These are phyloP conservation scores for Melanchra persicariae DNA, from an alignment of 2,888 invertebrate genomes.

Conservation along the genomic window DNA sequence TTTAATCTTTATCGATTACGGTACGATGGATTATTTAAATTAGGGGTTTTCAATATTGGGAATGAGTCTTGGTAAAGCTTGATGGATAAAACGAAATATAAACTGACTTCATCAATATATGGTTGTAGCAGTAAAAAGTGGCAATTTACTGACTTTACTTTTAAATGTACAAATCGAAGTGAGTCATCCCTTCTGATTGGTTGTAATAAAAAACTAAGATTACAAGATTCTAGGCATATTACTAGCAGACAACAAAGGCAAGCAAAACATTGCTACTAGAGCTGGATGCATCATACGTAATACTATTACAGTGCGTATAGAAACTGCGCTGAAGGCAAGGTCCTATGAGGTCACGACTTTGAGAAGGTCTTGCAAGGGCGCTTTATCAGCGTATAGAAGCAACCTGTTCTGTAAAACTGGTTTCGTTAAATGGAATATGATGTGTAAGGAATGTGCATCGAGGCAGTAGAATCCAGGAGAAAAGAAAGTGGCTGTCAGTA, in stretches of 20 bases:
- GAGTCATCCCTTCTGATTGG: background rate
- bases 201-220: background rate
- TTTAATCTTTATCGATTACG: slow-evolving; percentile 38
- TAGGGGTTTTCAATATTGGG: slow-evolving; percentile 17
- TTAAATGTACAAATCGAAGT: background rate
- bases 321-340: slow-evolving; percentile 81
- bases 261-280: slow-evolving; percentile 26
- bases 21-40: slow-evolving; percentile 45
- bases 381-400: slow-evolving; percentile 72
- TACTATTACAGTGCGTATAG: slow-evolving; percentile 62
- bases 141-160: background rate
- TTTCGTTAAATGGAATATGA: slow-evolving; percentile 71
- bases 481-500: slow-evolving; percentile 13
- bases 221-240: background rate
- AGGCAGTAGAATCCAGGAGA: slow-evolving; percentile 21
- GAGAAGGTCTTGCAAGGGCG: slow-evolving; percentile 86
- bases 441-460: slow-evolving; percentile 60
- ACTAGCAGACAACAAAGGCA: slow-evolving; percentile 13
- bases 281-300: slow-evolving; percentile 19
- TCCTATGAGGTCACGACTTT: slow-evolving; percentile 87
- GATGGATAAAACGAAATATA: slow-evolving; percentile 1
- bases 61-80: background rate
- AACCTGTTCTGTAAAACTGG: slow-evolving; percentile 75
- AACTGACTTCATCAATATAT: slow-evolving; percentile 6
- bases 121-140: background rate